Conservation (phyloP, 92 coral and sea anemone species). For the Actinernus sp. region DNA sequence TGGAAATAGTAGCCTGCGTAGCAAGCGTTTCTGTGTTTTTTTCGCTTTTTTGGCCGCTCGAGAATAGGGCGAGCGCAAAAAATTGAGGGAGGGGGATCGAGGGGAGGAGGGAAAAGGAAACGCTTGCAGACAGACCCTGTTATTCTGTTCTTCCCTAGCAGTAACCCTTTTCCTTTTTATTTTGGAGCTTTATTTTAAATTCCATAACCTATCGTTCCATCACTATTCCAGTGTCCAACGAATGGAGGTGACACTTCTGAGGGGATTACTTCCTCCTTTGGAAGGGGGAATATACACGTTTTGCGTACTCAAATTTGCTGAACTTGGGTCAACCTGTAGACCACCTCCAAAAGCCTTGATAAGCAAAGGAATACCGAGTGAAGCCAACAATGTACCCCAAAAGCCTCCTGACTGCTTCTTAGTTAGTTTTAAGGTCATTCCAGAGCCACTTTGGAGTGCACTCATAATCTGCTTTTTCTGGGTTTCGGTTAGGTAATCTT, state of each 20-base stretch:
- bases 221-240: not conserved
- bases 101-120: no score
- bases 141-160: no score
- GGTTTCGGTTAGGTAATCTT: conserved; percentile 1
- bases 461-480: conserved; percentile 9
- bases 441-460: conserved; percentile 9
- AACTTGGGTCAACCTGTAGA: not conserved
- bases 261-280: not conserved
- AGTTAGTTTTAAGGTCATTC: not conserved
- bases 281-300: not conserved
- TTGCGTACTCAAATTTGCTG: not conserved
- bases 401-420: not conserved
- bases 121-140: no score
- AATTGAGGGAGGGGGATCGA: no score
- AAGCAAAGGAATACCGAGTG: conserved; percentile 26
- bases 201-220: not conserved
- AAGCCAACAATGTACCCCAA: conserved; percentile 7
- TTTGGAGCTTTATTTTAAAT: not conserved
- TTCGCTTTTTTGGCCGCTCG: no score
- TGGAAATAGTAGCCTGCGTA: no score
- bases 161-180: conserved; percentile 1
- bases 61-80: no score
- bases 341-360: conserved; percentile 2
- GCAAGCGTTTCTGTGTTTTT: no score
- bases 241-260: not conserved